A percentile compares a stretch with the other conserved stretches of the same genome.
phyloP scores from a whole-genome alignment of 2,797 vertebrate genomes.

The Micrastur ruficollis region DNA sequence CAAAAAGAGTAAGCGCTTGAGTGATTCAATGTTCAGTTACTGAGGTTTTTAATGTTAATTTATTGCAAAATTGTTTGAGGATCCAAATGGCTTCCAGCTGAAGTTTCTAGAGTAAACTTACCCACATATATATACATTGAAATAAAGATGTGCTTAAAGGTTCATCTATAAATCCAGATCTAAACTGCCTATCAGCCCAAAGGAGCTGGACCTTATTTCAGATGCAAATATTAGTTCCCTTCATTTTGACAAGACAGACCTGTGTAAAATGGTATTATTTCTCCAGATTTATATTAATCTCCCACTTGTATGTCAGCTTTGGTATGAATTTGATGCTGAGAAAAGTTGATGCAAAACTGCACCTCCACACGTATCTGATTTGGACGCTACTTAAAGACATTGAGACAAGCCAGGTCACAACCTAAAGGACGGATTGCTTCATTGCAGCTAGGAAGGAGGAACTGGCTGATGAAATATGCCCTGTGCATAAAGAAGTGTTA shows the following conservation, averaged over 20 bases:
- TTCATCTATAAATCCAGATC: neutral
- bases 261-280: neutral
- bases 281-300: neutral
- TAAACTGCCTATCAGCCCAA: neutral
- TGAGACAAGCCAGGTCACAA: neutral
- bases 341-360: neutral
- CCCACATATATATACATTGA: neutral
- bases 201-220: neutral
- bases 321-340: neutral
- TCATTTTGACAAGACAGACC: neutral
- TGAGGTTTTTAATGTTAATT: neutral
- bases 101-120: neutral
- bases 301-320: neutral
- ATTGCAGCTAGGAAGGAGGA: neutral
- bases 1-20: constrained; percentile 19
- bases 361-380: neutral
- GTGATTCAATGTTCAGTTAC: neutral
- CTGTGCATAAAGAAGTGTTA: neutral
- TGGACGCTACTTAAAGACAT: neutral
- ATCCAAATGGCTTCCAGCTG: neutral
- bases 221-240: neutral
- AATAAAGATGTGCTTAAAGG: neutral
- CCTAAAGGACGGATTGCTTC: neutral
- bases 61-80: neutral
- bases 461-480: neutral